Base-by-base conservation (phyloP, 2,113 vertebrate genomes). In the Macroglossus sobrinus region DNA sequence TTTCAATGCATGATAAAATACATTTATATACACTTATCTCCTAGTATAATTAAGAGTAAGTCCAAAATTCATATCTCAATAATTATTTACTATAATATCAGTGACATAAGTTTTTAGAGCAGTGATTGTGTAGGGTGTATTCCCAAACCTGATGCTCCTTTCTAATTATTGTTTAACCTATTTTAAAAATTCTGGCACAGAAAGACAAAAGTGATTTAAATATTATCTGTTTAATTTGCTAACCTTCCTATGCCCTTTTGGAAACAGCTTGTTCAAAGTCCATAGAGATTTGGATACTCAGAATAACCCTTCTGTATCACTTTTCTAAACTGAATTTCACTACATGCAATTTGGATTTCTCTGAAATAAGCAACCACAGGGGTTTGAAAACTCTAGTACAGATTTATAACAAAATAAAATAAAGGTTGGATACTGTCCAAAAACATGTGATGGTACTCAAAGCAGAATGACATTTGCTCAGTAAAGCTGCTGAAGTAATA, bases 131-230 rank as follows among this genome's bases (percentile, higher is more conserved):
- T 45, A 74, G 61, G 66, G 11, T 96, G 66, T 97, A 97, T 97
- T 94, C 59, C 84, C 26, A 97, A 96, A 89, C 90, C 72, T 93
- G 89, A 96, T 96, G 63, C 57, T 81, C 68, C 86, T 80, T 97
- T 93, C 95, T 92, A 98, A 98, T 98, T 98, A 98, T 95, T 89
- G 93, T 71, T 95, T 91, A 98, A 92, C 76, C 81, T 97, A 63
- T 94, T 95, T 97, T 92, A 97, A 82, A 97, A 95, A 96, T 97
- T 95, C 95, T 98, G 97, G 82, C 79, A 86, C 35, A 71, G 76
- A 96, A 55, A 92, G 95, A 84, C 89, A 84, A 68, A n/a, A 74
- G 24, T 88, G 86, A 85, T 95, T 75, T 98, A 97, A 98, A 98
- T 96, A 95, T 95, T 97, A 97, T 97, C 55, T 93, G 24, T 61